phyloP scores from a whole-genome alignment of 2,888 invertebrate species.

The Gnatocerus cornutus region DNA sequence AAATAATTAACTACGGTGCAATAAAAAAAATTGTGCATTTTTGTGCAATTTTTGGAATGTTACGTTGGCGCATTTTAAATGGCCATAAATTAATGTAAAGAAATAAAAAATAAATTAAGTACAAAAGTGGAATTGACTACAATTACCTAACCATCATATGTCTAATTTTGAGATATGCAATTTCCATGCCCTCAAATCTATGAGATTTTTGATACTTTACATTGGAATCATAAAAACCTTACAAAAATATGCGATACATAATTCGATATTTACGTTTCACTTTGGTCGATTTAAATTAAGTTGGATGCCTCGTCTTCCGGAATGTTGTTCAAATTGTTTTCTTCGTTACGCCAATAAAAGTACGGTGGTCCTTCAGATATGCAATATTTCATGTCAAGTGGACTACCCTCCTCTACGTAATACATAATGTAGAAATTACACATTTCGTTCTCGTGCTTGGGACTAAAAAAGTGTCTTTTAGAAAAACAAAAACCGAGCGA shows the following conservation, averaged over 20 bases:
- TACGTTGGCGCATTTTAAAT: slow-evolving; percentile 11
- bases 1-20: slow-evolving; percentile 10
- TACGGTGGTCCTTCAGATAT: slow-evolving; percentile 88
- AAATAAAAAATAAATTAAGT: neutral
- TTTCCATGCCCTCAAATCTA: slow-evolving; percentile 30
- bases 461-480: slow-evolving; percentile 72
- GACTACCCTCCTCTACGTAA: slow-evolving; percentile 85
- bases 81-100: neutral
- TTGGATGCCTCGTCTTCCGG: slow-evolving; percentile 82
- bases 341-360: slow-evolving; percentile 85
- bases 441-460: slow-evolving; percentile 93
- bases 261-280: slow-evolving; percentile 11
- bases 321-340: slow-evolving; percentile 81
- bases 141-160: slow-evolving; percentile 5
- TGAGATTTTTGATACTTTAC: slow-evolving; percentile 12
- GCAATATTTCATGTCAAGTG: slow-evolving; percentile 86
- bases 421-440: slow-evolving; percentile 97
- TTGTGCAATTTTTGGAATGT: slow-evolving; percentile 13
- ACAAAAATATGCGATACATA: neutral
- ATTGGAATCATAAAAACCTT: neutral
- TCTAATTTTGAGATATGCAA: slow-evolving; percentile 33
- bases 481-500: neutral
- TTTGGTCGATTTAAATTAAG: slow-evolving; percentile 66
- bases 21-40: slow-evolving; percentile 16
- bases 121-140: slow-evolving; percentile 7